These are phyloP conservation scores for Halisarca cf. caerulea DNA, from an alignment of 37 sponge, comb jelly and placozoan species.

Conservation along the genomic window DNA sequence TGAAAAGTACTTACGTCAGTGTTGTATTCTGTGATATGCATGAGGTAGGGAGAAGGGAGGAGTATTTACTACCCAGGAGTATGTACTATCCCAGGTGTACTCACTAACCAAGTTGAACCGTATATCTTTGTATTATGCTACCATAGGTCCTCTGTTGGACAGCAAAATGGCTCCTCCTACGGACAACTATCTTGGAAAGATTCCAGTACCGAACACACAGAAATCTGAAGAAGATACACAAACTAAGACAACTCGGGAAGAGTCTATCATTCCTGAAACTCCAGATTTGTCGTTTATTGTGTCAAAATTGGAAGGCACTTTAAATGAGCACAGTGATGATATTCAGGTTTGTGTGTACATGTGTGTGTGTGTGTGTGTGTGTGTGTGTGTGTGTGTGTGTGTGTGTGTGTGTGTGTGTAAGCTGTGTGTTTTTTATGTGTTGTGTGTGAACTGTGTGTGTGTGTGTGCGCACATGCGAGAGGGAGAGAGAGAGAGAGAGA, in stretches of 20 bases:
- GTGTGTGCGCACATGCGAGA: background rate
- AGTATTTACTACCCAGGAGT: too few species aligned
- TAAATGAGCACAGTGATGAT: background rate
- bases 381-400: conserved; percentile 5
- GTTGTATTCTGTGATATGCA: too few species aligned
- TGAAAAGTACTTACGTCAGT: too few species aligned
- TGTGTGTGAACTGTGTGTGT: background rate
- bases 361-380: background rate
- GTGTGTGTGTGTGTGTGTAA: background rate
- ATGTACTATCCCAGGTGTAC: too few species aligned
- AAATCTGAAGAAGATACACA: background rate
- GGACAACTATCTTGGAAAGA: background rate
- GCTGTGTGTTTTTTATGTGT: background rate
- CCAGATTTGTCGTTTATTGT: background rate
- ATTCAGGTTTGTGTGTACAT: background rate
- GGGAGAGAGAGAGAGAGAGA: conserved; percentile 1
- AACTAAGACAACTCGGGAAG: background rate
- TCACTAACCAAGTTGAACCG: too few species aligned
- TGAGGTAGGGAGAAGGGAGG: too few species aligned
- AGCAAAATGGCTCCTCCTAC: conserved; percentile 1
- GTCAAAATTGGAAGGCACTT: background rate
- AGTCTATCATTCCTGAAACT: background rate
- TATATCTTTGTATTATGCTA: background rate
- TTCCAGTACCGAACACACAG: background rate
- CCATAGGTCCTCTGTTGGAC: background rate